Conservation (phyloP, 2,797 vertebrate genomes). For the Adelosebastes latens region DNA sequence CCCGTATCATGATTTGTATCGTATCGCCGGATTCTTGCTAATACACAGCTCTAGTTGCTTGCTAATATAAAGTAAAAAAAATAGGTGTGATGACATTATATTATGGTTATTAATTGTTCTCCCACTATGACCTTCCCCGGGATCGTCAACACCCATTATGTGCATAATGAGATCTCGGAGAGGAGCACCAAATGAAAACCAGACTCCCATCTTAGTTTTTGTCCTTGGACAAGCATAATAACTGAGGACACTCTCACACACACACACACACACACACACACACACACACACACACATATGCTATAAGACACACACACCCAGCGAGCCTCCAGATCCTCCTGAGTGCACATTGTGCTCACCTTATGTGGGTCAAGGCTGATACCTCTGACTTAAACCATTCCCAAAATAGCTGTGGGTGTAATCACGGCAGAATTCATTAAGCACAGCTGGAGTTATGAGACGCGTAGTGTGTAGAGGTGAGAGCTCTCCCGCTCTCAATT, state of each 20-base stretch:
- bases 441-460: constrained; percentile 66
- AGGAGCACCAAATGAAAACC: not conserved
- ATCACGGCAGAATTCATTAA: constrained; percentile 73
- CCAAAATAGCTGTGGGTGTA: constrained; percentile 71
- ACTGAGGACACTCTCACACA: not conserved
- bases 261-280: not conserved
- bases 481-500: constrained; percentile 13
- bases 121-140: constrained; percentile 16
- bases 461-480: constrained; percentile 41
- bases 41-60: not conserved
- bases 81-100: not conserved
- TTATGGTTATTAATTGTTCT: constrained; percentile 4
- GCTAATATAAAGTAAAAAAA: not conserved
- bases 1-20: too few species aligned
- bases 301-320: not conserved
- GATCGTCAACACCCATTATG: not conserved
- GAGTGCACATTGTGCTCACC: constrained; percentile 49
- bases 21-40: too few species aligned
- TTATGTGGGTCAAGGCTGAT: constrained; percentile 76
- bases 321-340: constrained; percentile 33
- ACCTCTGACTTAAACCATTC: constrained; percentile 61
- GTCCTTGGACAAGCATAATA: not conserved
- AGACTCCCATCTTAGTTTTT: not conserved
- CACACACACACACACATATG: not conserved
- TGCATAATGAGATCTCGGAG: not conserved